phyloP scores from a whole-genome alignment of 2,797 vertebrate species.

The Anabas testudineus region DNA sequence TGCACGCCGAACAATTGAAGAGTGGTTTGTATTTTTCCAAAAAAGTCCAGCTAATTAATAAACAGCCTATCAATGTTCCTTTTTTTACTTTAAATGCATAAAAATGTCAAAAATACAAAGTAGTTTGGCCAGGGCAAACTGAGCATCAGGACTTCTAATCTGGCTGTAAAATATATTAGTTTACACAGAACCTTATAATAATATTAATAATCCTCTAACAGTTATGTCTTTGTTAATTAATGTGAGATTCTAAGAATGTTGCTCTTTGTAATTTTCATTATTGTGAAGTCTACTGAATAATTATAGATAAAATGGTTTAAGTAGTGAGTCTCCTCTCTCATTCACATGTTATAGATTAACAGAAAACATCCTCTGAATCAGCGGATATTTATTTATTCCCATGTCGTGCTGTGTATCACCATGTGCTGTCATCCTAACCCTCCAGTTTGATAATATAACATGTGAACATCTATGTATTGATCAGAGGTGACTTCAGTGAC shows the following conservation, averaged over 20 bases:
- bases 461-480: constrained; percentile 12
- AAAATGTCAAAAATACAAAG: not conserved
- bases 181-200: not conserved
- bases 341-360: not conserved
- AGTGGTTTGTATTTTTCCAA: not conserved
- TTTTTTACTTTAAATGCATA: too few species aligned
- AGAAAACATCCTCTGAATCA: not conserved
- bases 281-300: not conserved
- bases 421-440: not conserved
- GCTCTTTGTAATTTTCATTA: not conserved
- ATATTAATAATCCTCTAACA: not conserved
- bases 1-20: not conserved
- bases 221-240: not conserved
- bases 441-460: not conserved
- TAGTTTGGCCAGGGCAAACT: not conserved
- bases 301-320: not conserved
- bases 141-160: not conserved
- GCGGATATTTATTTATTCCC: not conserved
- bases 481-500: constrained; percentile 94
- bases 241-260: not conserved
- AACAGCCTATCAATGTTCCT: not conserved
- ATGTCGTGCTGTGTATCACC: not conserved
- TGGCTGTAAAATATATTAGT: not conserved
- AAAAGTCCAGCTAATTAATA: too few species aligned
- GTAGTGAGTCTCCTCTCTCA: not conserved